phyloP scores from a whole-genome alignment of 2,113 vertebrate genomes.

The Condylura cristata region DNA sequence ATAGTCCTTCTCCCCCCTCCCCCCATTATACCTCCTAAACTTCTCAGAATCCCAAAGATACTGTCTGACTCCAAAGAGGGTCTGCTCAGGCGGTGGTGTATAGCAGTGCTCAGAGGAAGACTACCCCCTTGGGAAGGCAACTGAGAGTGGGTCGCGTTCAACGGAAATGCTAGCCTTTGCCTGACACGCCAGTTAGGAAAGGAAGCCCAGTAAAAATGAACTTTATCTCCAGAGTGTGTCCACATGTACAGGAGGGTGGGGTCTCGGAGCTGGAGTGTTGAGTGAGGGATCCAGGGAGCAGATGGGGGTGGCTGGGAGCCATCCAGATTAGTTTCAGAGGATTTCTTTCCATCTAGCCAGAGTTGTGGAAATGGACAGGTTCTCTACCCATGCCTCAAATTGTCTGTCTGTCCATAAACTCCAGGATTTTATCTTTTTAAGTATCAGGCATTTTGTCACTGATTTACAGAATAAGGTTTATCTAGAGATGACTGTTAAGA shows the following conservation, averaged over 20 bases:
- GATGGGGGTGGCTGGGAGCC: neutral
- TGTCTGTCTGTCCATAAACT: constrained; percentile 15
- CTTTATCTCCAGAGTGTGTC: neutral
- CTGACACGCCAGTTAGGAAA: neutral
- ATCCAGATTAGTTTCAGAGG: neutral
- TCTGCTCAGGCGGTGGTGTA: neutral
- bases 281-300: neutral
- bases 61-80: neutral
- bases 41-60: neutral
- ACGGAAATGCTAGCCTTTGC: neutral
- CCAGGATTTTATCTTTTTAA: constrained; percentile 42
- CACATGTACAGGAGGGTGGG: neutral
- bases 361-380: neutral
- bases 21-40: neutral
- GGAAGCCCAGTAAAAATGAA: neutral
- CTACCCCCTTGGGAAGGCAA: neutral
- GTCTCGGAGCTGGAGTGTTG: neutral
- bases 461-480: constrained; percentile 38
- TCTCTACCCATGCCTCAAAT: neutral
- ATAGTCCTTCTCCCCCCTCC: neutral
- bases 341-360: neutral
- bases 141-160: neutral
- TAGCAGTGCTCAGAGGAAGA: neutral
- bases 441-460: constrained; percentile 50
- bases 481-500: constrained; percentile 65